Conservation (phyloP, 2,113 vertebrate species). For the Anarrhichthys ocellatus region DNA sequence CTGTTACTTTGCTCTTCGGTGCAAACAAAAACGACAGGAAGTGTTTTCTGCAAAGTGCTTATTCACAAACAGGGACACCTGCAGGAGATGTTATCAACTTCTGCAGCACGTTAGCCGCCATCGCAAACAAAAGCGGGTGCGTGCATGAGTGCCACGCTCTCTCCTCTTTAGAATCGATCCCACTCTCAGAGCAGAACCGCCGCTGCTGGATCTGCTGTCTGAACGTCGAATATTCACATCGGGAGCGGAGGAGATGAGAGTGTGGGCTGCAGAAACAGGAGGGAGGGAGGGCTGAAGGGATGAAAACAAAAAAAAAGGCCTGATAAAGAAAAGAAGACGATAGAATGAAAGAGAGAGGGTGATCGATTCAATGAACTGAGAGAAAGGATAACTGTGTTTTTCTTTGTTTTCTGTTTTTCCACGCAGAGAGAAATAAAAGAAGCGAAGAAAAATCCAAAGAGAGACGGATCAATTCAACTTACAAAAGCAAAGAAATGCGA, state of each 20-base stretch:
- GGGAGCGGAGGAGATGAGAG: slow-evolving; percentile 1
- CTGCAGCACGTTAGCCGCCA: slow-evolving; percentile 33
- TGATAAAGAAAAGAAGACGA: slow-evolving; percentile 32
- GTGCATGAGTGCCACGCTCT: not conserved
- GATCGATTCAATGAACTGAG: slow-evolving; percentile 19
- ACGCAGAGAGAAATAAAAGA: not conserved
- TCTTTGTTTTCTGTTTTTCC: not conserved
- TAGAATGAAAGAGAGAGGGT: not conserved
- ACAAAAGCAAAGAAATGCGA: slow-evolving; percentile 11
- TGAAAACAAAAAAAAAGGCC: slow-evolving; percentile 53
- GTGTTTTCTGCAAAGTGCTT: not conserved
- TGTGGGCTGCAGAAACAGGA: slow-evolving; percentile 21
- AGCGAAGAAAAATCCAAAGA: not conserved
- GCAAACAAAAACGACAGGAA: not conserved
- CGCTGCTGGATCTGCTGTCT: not conserved
- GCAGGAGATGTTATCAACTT: slow-evolving; percentile 25
- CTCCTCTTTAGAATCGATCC: slow-evolving; percentile 3
- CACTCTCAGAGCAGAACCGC: not conserved
- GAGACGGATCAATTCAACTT: slow-evolving; percentile 10
- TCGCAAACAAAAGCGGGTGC: slow-evolving; percentile 20
- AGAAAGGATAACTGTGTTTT: not conserved
- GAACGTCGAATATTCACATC: slow-evolving; percentile 20
- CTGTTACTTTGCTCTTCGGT: not conserved
- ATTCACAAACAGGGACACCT: slow-evolving; percentile 17
- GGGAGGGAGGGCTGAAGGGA: slow-evolving; percentile 20